A percentile compares a stretch with the other conserved stretches of the same genome.
Conservation (phyloP, 1,140 invertebrate species). For the Zaprionus africanus region DNA sequence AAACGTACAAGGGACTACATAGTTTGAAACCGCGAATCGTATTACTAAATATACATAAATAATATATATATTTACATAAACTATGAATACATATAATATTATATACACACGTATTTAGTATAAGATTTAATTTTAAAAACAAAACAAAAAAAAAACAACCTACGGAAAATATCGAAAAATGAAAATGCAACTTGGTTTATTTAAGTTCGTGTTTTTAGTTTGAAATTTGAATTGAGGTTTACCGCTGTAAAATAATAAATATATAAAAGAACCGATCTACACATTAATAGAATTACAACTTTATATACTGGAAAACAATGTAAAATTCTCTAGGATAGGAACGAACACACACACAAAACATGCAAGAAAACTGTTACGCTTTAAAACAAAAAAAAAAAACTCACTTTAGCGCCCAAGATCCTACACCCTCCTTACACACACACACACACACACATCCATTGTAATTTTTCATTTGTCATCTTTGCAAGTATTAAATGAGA, state of each 20-base stretch:
- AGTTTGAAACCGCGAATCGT: slow-evolving; percentile 82
- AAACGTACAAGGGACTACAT: slow-evolving; percentile 78
- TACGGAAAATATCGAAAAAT: slow-evolving; percentile 34
- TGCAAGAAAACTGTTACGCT: slow-evolving; percentile 81
- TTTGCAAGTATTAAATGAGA: slow-evolving; percentile 77
- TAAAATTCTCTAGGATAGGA: slow-evolving; percentile 68
- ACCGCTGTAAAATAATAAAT: slow-evolving; percentile 71
- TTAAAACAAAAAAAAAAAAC: slow-evolving; percentile 46
- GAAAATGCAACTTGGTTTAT: slow-evolving; percentile 53
- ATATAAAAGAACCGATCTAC: slow-evolving; percentile 28
- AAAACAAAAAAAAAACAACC: not conserved
- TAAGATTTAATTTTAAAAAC: slow-evolving; percentile 50
- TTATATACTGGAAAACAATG: slow-evolving; percentile 50
- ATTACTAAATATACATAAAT: slow-evolving; percentile 77
- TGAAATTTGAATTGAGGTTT: slow-evolving; percentile 55
- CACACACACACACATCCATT: slow-evolving; percentile 48
- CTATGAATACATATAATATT: slow-evolving; percentile 56
- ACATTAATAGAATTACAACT: slow-evolving; percentile 59
- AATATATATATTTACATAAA: slow-evolving; percentile 39
- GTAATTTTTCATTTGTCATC: slow-evolving; percentile 75
- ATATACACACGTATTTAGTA: slow-evolving; percentile 45
- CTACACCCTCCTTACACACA: slow-evolving; percentile 21
- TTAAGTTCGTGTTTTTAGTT: slow-evolving; percentile 42
- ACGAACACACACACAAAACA: slow-evolving; percentile 52
- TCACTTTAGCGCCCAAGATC: slow-evolving; percentile 43